phyloP scores from a whole-genome alignment of 2,797 vertebrate genomes.

The Bryconaethiops microstoma region DNA sequence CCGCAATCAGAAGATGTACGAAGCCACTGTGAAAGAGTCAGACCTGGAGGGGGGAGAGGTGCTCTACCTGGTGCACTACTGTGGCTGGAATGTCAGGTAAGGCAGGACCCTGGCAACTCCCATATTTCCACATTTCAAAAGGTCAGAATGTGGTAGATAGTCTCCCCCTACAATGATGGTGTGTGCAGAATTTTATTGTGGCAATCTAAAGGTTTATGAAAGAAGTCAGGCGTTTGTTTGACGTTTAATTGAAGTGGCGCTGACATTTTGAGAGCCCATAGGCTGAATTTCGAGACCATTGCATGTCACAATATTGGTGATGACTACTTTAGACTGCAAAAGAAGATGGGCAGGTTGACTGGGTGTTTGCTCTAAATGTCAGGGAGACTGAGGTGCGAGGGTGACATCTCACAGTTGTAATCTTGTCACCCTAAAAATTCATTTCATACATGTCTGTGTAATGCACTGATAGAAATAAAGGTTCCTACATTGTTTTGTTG shows the following conservation, averaged over 20 bases:
- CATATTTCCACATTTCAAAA: constrained; percentile 66
- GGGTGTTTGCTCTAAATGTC: not conserved
- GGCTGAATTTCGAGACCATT: not conserved
- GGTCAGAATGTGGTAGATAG: not conserved
- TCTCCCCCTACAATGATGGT: constrained; percentile 30
- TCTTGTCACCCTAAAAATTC: not conserved
- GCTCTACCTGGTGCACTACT: constrained; percentile 90
- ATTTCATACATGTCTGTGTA: not conserved
- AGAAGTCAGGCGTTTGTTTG: constrained; percentile 56
- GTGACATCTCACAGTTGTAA: not conserved
- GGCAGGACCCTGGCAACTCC: constrained; percentile 72
- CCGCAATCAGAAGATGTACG: constrained; percentile 86
- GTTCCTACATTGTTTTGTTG: not conserved
- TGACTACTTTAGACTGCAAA: not conserved
- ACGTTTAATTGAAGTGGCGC: constrained; percentile 54
- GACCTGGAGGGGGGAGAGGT: constrained; percentile 88
- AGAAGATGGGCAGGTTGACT: not conserved
- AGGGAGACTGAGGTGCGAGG: not conserved
- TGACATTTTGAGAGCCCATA: constrained; percentile 59
- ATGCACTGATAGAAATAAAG: not conserved
- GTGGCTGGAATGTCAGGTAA: constrained; percentile 90
- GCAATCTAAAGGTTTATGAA: constrained; percentile 76
- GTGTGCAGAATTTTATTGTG: constrained; percentile 58
- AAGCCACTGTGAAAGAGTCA: constrained; percentile 87
- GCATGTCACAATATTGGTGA: not conserved